Evolutionary conservation across 2,113 vertebrate genomes (phyloP), one percentile per base, ranked within the genome.

Genomic region (Festucalex cinctus): DNA sequence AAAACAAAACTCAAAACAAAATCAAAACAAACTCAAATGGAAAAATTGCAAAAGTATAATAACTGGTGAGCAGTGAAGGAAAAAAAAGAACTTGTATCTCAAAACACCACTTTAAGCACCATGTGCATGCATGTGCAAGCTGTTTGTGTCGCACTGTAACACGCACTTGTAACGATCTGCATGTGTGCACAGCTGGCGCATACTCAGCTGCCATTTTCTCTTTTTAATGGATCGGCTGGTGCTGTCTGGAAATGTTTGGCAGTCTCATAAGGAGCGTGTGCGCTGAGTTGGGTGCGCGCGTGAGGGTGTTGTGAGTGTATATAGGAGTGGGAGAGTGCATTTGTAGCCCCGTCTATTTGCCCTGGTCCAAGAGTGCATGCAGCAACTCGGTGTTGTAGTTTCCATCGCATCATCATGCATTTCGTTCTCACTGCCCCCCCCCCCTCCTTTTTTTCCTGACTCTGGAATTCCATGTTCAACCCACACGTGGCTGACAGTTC

Each of bases 291-390:
- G 10, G 16, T 32, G 58, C 0, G 37, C 1, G 57, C 5, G 28
- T 7, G 41, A 1, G 24, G 2, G 28, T 32, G 56, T 6, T 35
- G n/a, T 48, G 57, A 1, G 67, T 1, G 4, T 76, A 75, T 77
- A 82, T 76, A 84, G 78, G 83, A 81, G 78, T 73, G 61, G 49
- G n/a, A 37, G 54, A 76, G 74, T 69, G 67, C 76, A 81, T 66
- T 35, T 71, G 22, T 17, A 74, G 68, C 53, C 61, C 83, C 75
- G n/a, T 80, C 76, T 76, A 72, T 77, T 84, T 84, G 80, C 71
- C 71, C 80, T 77, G 76, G 84, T 86, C 76, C 76, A 71, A 79
- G 66, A 77, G 76, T 75, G 76, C 79, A 84, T 75, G 79, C 79
- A 81, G 71, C 41, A 2, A 56, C 64, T 81, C 68, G 72, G 54